Base-by-base conservation (phyloP, 2,797 vertebrate species). In the Platyrinchus mystaceus region DNA sequence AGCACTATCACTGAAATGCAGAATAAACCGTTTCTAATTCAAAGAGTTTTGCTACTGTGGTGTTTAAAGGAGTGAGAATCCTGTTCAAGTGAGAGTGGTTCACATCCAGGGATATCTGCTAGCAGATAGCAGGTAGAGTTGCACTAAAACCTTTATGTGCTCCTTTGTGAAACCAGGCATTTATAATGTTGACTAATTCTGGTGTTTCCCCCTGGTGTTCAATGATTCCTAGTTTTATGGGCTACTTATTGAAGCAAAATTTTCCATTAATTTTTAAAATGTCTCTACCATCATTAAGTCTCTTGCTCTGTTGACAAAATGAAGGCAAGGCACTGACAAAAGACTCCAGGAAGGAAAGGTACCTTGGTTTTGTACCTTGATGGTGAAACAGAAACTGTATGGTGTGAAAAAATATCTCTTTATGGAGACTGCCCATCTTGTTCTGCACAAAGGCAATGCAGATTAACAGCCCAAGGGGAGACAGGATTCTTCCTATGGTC, bases 221-320 rank as follows among this genome's bases (percentile, higher is more conserved):
- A 81, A 32, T 74, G 59, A 79, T 80, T 95, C 84, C 75, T 82
- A 50, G 74, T 89, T 93, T 95, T 93, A 95, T 87, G 77, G 74
- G 49, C 67, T 92, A 84, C 56, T 90, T 92, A 94, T 80, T 93
- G 88, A 93, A 90, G 70, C 77, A 89, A 91, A 91, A 87, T 82
- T 94, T 59, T 84, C 67, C 37, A 53, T 79, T 82, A 70, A 41
- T 80, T 94, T 87, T 84, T 53, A 79, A 85, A 95, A 92, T 37
- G 41, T 63, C 59, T 90, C 58, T 84, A 22, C 28, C 10, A 37
- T 82, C 17, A 30, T 30, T 19, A 53, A 73, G 50, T 32, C 37
- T 78, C 28, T 63, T 3, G 0, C n/a, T 69, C 55, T 73, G 50
- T 69, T 90, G 73, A 75, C 39, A 86, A 82, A 77, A 81, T 23